phyloP scores from a whole-genome alignment of 2,888 invertebrate species.

The Machimus rusticus region DNA sequence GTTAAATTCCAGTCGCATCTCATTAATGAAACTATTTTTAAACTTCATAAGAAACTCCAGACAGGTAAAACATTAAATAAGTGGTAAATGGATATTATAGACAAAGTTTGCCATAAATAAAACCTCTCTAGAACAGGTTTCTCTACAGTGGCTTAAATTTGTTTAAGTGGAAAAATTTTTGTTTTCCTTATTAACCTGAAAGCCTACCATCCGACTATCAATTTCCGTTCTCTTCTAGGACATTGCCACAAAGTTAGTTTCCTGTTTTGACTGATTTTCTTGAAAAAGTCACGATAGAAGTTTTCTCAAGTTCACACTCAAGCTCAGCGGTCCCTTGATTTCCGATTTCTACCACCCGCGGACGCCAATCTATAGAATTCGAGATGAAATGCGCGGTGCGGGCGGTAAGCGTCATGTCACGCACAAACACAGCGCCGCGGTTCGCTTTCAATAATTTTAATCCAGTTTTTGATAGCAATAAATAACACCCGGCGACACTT shows the following conservation, averaged over 20 bases:
- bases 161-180: neutral
- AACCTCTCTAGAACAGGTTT: neutral
- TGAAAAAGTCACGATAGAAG: neutral
- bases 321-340: neutral
- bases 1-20: neutral
- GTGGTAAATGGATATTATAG: neutral
- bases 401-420: neutral
- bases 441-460: neutral
- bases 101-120: neutral
- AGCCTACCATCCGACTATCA: neutral
- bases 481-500: conserved; percentile 5
- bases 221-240: neutral
- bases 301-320: neutral
- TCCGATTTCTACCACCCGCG: neutral
- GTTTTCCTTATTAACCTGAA: neutral
- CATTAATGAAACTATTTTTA: neutral
- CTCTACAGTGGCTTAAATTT: neutral
- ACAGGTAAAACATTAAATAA: neutral
- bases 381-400: neutral
- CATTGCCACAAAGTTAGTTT: neutral
- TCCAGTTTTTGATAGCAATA: conserved; percentile 14
- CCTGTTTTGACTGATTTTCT: neutral
- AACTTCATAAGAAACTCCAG: neutral
- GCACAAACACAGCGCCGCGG: neutral
- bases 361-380: neutral